Conservation (phyloP, 2,113 vertebrate species). For the Tragelaphus strepsiceros region DNA sequence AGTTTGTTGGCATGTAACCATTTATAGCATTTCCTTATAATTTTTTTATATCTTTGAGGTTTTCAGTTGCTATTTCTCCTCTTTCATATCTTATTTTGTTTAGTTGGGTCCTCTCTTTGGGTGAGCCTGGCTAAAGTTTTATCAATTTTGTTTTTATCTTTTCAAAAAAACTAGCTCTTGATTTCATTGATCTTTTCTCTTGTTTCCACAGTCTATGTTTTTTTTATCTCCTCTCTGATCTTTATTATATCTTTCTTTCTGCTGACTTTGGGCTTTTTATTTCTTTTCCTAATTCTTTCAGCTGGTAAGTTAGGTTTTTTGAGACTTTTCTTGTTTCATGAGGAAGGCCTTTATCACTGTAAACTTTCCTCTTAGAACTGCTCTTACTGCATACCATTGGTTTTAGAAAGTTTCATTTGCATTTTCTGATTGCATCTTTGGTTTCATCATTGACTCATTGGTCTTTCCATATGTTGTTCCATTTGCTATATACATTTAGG, state of each 20-base stretch:
- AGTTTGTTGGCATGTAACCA: not conserved
- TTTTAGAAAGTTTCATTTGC: not conserved
- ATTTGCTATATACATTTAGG: not conserved
- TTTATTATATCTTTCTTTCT: not conserved
- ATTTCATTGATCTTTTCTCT: not conserved
- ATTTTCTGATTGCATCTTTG: not conserved
- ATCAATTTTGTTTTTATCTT: not conserved
- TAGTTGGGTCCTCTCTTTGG: not conserved
- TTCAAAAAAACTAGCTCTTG: not conserved
- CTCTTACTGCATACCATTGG: not conserved
- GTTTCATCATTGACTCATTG: not conserved
- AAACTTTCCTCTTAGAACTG: not conserved
- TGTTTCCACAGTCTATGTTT: not conserved
- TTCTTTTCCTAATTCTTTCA: not conserved
- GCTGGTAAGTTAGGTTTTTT: not conserved
- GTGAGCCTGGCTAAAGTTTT: not conserved
- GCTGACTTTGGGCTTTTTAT: not conserved
- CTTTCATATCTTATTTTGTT: not conserved
- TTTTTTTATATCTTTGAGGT: not conserved
- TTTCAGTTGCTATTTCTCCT: not conserved
- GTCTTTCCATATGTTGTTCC: not conserved
- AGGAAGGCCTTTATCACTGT: not conserved
- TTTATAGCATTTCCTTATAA: not conserved
- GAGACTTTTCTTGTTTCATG: not conserved
- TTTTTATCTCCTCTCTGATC: not conserved